Conservation (phyloP, 2,113 vertebrate genomes). For the Columba livia region DNA sequence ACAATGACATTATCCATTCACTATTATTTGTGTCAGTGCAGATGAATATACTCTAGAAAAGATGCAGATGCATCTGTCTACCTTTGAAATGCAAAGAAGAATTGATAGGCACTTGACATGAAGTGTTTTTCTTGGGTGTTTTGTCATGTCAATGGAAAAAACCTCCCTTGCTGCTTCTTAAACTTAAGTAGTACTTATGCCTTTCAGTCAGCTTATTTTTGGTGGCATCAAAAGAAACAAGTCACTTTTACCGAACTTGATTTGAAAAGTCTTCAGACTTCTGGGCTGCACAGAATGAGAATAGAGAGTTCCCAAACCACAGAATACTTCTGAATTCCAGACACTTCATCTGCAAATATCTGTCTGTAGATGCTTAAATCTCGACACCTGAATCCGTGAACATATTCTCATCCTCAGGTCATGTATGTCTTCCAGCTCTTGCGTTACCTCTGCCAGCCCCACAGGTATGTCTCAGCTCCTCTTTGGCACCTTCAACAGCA, state of each 20-base stretch:
- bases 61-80: background rate
- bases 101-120: constrained; percentile 8
- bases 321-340: background rate
- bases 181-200: background rate
- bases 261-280: background rate
- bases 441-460: background rate
- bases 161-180: background rate
- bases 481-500: background rate
- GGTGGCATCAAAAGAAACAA: background rate
- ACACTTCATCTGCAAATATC: background rate
- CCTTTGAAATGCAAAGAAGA: constrained; percentile 27
- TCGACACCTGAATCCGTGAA: background rate
- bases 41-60: background rate
- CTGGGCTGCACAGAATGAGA: background rate
- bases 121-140: background rate
- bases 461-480: background rate
- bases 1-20: background rate
- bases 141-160: background rate
- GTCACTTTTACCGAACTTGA: background rate
- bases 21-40: constrained; percentile 19
- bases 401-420: background rate
- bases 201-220: background rate
- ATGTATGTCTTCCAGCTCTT: background rate
- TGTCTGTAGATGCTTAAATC: background rate
- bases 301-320: background rate